These are phyloP conservation scores for Petrolisthes cinctipes DNA, from an alignment of 2,888 invertebrate genomes.

Conservation along the genomic window DNA sequence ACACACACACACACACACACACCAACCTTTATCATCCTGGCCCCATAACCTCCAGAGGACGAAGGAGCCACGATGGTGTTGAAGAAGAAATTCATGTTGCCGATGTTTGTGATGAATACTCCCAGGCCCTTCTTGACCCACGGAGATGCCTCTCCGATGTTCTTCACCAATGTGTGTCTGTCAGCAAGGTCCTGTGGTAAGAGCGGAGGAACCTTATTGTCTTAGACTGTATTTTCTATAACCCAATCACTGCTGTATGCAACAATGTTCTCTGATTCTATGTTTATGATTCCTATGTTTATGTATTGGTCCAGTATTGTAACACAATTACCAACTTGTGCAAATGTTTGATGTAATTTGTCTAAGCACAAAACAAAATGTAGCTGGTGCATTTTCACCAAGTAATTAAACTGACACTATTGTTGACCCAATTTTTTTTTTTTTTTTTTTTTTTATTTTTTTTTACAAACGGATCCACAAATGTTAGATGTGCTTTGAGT, in stretches of 20 bases:
- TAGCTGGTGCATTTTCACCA: background rate
- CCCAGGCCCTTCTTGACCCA: constrained; percentile 5
- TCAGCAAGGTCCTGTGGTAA: constrained; percentile 9
- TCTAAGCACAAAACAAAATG: background rate
- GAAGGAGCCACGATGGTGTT: constrained; percentile 20
- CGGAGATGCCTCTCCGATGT: background rate
- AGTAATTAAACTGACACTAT: background rate
- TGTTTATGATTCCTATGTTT: background rate
- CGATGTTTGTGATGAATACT: constrained; percentile 7
- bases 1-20: background rate
- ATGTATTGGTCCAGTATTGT: background rate
- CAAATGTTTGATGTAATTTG: background rate
- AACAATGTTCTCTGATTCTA: background rate
- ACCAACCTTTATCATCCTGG: constrained; percentile 19
- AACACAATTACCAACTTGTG: background rate
- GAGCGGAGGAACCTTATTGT: too few relatives aligned
- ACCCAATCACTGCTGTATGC: too few relatives aligned
- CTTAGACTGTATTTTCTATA: too few relatives aligned
- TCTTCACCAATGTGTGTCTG: constrained; percentile 12
- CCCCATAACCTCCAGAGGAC: background rate
- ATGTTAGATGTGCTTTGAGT: too few relatives aligned
- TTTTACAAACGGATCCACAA: too few relatives aligned
- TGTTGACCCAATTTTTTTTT: background rate
- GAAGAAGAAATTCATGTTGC: constrained; percentile 18
- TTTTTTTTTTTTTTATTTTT: background rate